Evolutionary conservation across 2,888 invertebrate genomes (phyloP).

Genomic region (Dicyrtoma fusca): DNA sequence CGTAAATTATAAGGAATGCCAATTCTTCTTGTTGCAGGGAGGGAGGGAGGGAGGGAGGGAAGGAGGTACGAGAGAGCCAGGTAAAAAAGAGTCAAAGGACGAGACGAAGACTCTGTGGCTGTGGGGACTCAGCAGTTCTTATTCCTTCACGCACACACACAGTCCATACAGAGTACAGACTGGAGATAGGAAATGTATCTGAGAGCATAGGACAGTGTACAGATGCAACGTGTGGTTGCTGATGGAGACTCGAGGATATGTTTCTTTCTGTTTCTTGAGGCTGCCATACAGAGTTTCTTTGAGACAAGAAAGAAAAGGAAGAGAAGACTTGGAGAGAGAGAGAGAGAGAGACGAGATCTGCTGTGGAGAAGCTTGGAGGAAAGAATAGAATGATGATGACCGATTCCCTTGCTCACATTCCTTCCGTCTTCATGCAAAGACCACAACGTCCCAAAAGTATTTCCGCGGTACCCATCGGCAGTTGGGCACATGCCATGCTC

Average conservation of each 20-base stretch:
- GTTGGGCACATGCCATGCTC: constrained; percentile 50
- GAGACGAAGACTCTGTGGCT: constrained; percentile 1
- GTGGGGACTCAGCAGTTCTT: constrained; percentile 33
- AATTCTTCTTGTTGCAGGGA: constrained; percentile 29
- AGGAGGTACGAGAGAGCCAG: constrained; percentile 6
- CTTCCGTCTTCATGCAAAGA: constrained; percentile 39
- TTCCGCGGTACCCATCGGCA: constrained; percentile 50
- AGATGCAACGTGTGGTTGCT: constrained; percentile 6
- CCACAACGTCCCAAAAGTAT: constrained; percentile 39
- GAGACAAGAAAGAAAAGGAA: constrained; percentile 12
- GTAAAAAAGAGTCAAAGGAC: no score
- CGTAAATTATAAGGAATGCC: constrained; percentile 36
- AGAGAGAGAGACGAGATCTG: constrained; percentile 16
- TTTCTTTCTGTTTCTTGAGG: constrained; percentile 8
- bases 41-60: constrained; percentile 8
- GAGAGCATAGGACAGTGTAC: no score
- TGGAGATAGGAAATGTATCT: background rate
- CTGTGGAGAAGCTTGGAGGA: constrained; percentile 16
- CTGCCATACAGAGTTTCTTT: constrained; percentile 25
- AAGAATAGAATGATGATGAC: constrained; percentile 39
- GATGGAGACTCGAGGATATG: constrained; percentile 10
- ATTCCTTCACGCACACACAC: background rate
- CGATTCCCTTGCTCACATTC: constrained; percentile 38
- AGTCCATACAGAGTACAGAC: no score
- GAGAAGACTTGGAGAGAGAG: background rate